These are phyloP conservation scores for Asobara japonica DNA, from an alignment of 1,140 invertebrate genomes.

Conservation along the genomic window DNA sequence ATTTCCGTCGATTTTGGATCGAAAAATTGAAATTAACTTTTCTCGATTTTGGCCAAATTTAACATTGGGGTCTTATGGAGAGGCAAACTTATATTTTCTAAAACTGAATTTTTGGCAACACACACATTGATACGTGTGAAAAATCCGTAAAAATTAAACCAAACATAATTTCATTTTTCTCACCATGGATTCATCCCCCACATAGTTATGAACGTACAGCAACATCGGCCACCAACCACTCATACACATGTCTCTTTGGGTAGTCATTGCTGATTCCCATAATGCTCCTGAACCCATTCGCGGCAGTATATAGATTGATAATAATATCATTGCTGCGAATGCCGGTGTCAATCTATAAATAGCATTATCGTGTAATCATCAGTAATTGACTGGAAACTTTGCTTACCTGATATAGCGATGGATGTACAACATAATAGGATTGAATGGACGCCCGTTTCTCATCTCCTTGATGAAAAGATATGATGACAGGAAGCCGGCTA, in stretches of 20 bases:
- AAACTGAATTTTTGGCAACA: no score
- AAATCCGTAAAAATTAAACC: no score
- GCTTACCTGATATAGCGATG: slow-evolving; percentile 55
- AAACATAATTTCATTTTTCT: no score
- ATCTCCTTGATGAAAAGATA: slow-evolving; percentile 68
- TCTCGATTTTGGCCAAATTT: no score
- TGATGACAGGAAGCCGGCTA: slow-evolving; percentile 71
- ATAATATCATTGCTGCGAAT: slow-evolving; percentile 55
- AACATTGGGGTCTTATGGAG: no score
- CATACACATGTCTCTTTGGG: slow-evolving; percentile 52
- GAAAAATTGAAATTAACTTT: no score
- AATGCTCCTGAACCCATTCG: slow-evolving; percentile 58
- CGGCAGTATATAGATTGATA: slow-evolving; percentile 55
- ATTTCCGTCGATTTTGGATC: no score
- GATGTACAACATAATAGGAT: slow-evolving; percentile 53
- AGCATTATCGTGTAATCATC: neutral
- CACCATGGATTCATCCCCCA: neutral
- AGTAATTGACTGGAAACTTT: neutral
- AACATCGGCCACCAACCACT: slow-evolving; percentile 71
- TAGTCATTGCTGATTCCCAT: slow-evolving; percentile 50
- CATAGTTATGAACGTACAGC: slow-evolving; percentile 71
- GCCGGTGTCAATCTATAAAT: slow-evolving; percentile 63
- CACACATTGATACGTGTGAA: no score
- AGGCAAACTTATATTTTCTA: no score
- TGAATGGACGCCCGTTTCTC: slow-evolving; percentile 52